Base-by-base conservation (phyloP, 2,113 vertebrate species). In the Holacanthus passer region DNA sequence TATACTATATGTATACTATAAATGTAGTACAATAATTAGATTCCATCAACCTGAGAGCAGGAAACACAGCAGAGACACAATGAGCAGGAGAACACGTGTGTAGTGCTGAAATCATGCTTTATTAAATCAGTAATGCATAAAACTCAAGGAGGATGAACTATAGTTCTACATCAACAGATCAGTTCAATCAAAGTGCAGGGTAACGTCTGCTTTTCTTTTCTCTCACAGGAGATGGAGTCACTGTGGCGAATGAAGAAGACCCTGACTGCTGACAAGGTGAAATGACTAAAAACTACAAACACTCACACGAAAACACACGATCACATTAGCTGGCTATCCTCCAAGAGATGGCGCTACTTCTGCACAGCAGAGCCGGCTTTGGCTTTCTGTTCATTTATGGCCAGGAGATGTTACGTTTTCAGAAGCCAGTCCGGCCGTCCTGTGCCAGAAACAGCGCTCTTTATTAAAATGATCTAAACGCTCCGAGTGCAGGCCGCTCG, bases 81-180 rank as follows among this genome's bases (percentile, higher is more conserved):
- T 32, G 68, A 69, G 27, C 32, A 76, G 48, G 12, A 65, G 17
- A 43, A 2, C 19, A 1, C 0, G 70, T 85, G 85, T 92, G 77
- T 96, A 93, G 96, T 99, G 97, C 97, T 96, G 97, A 97, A 96
- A 97, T 95, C 98, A 97, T 97, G 97, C 98, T 99, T 99, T 99
- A 99, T 97, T 99, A 96, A 96, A 95, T 95, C 92, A 96, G 91
- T 91, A 95, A 95, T 94, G 88, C 88, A 94, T 96, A 81, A 92
- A 96, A 96, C 96, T 96, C 97, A 89, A 95, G 96, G 97, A 99
- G 97, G 97, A 96, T 95, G 90, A 95, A 67, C 94, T 92, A 93
- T 74, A 90, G 89, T 91, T 91, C 94, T 96, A 97, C 95, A 93
- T 92, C 93, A 95, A 94, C 96, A 95, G 93, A 93, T 96, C 94